Evolutionary conservation across 2,797 vertebrate species (phyloP), one percentile per base, ranked within the genome.

Genomic region (Neoniphon sammara): DNA sequence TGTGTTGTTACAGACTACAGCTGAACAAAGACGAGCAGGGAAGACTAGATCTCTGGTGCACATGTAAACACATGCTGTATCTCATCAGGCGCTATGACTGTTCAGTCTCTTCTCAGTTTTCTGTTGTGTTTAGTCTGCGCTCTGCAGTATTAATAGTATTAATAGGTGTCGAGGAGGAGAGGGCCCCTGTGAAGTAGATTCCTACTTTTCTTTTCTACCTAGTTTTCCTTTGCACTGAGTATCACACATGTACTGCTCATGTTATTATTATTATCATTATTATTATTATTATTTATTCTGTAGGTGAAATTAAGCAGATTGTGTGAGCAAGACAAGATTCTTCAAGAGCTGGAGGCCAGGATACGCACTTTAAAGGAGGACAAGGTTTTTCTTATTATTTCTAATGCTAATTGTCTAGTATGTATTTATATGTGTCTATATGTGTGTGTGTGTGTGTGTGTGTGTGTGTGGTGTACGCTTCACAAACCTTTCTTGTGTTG

Each of bases 251-350:
- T 31, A 49, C 59, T 42, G 53, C 57, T n/a, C 66, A 23, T 39
- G 10, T 6, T 47, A 70, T 27, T 27, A 27, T 27, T 27, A 27
- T 27, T 27, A 27, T 27, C 4, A 27, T 27, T 4, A 27, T 27
- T 27, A 27, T 27, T 27, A 27, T 27, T 27, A 36, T 31, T 20
- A 20, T 61, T 6, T 47, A 70, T 6, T 79, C 88, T 87, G n/a
- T 66, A 99, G 98, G 97, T 98, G 78, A 99, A 98, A 85, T 90
- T 99, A 84, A 98, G 97, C 44, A 61, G 97, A 87, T 94, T 99
- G 69, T 99, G 98, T 86, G 98, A 99, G 91, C 97, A 99, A 91
- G 98, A 99, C 90, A 96, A 97, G 91, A 96, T 97, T 84, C 94
- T 99, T 14, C 97, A 98, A 93, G 97, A 98, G 71, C 92, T 99